Evolutionary conservation across 2,888 invertebrate species (phyloP).

Genomic region (Cinara cedri): DNA sequence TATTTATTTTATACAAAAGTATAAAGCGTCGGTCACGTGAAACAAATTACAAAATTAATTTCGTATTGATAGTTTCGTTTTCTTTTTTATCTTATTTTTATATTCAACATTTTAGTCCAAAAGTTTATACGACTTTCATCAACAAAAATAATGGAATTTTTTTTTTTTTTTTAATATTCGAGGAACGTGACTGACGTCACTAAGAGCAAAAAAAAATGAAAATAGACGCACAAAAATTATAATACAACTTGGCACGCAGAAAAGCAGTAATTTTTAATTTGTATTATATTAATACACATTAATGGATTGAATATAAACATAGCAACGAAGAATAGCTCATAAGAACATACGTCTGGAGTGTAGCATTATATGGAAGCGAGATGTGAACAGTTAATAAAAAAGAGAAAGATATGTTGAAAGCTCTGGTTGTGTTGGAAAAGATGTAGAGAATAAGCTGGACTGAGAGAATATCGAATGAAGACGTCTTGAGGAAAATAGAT

Average conservation of each 20-base stretch:
- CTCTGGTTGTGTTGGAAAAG: too few species aligned
- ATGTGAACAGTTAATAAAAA: too few species aligned
- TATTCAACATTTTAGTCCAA: not conserved
- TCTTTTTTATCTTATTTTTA: constrained; percentile 10
- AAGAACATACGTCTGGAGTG: too few species aligned
- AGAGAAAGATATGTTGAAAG: too few species aligned
- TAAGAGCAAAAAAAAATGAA: not conserved
- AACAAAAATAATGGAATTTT: not conserved
- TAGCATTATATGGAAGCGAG: too few species aligned
- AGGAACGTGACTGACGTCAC: constrained; percentile 46
- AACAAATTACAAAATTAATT: not conserved
- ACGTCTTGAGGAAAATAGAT: too few species aligned
- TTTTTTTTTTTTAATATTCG: not conserved
- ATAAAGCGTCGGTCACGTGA: not conserved
- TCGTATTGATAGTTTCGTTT: not conserved
- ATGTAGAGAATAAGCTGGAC: too few species aligned
- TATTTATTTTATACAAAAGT: not conserved
- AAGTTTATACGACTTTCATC: not conserved
- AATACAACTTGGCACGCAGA: constrained; percentile 14
- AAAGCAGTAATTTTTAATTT: constrained; percentile 45
- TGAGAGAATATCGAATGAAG: too few species aligned
- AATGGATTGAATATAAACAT: too few species aligned
- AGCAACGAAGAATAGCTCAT: too few species aligned
- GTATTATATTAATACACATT: constrained; percentile 26
- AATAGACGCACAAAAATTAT: constrained; percentile 28